phyloP scores from a whole-genome alignment of 2,888 invertebrate species.

The Atethmia centrago region DNA sequence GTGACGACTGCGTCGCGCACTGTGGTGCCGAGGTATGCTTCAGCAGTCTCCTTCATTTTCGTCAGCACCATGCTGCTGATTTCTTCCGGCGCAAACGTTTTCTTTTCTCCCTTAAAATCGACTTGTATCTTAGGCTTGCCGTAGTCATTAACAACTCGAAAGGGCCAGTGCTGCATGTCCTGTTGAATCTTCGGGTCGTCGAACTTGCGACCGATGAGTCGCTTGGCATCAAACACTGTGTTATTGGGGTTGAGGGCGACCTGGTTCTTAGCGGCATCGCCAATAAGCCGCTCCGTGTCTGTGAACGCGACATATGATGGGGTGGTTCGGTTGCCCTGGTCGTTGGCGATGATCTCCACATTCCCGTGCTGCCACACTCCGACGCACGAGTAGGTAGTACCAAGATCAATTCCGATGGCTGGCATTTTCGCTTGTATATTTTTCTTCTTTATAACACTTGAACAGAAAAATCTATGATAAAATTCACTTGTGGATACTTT shows the following conservation, averaged over 20 bases:
- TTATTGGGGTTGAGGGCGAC: slow-evolving; percentile 94
- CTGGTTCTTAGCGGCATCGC: slow-evolving; percentile 97
- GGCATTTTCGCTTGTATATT: slow-evolving; percentile 74
- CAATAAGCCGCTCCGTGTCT: slow-evolving; percentile 95
- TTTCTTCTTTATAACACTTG: slow-evolving; percentile 42
- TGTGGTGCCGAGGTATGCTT: slow-evolving; percentile 92
- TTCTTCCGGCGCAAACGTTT: slow-evolving; percentile 93
- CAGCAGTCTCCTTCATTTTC: slow-evolving; percentile 92
- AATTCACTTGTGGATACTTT: slow-evolving; percentile 52
- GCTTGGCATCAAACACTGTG: slow-evolving; percentile 93
- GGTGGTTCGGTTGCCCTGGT: slow-evolving; percentile 96
- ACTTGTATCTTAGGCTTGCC: slow-evolving; percentile 93
- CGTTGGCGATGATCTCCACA: slow-evolving; percentile 96
- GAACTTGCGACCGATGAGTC: slow-evolving; percentile 95
- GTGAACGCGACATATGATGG: slow-evolving; percentile 97
- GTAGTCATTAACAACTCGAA: slow-evolving; percentile 92
- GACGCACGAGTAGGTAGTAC: slow-evolving; percentile 96
- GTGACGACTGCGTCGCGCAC: slow-evolving; percentile 95
- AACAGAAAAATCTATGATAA: slow-evolving; percentile 35
- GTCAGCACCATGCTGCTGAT: slow-evolving; percentile 92
- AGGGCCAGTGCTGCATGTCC: slow-evolving; percentile 96
- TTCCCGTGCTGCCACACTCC: slow-evolving; percentile 96
- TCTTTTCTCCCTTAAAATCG: slow-evolving; percentile 92
- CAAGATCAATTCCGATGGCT: slow-evolving; percentile 92
- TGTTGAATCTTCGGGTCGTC: slow-evolving; percentile 94